Conservation (phyloP, 1,140 invertebrate species). For the Neodiprion lecontei region DNA sequence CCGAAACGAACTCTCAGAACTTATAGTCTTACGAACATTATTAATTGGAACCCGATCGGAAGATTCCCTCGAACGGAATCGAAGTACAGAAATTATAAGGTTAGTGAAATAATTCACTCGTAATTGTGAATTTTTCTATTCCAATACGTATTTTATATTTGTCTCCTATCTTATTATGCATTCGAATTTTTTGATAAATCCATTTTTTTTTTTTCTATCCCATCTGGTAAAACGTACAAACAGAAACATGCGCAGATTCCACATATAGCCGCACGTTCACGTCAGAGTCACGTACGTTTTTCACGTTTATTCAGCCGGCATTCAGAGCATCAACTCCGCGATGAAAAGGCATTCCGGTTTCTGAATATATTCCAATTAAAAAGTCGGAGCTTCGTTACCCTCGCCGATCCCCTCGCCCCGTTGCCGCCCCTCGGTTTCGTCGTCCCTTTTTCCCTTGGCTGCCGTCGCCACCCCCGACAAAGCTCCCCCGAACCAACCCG, state of each 20-base stretch:
- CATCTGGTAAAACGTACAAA: not conserved
- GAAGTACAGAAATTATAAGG: too few species aligned
- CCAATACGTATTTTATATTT: too few species aligned
- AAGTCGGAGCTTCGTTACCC: slow-evolving; percentile 62
- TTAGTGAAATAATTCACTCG: too few species aligned
- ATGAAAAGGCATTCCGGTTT: slow-evolving; percentile 61
- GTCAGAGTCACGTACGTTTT: slow-evolving; percentile 15
- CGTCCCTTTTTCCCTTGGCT: slow-evolving; percentile 30
- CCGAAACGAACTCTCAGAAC: too few species aligned
- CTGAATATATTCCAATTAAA: slow-evolving; percentile 64
- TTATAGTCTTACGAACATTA: too few species aligned
- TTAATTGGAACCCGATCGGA: too few species aligned
- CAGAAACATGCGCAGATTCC: not conserved
- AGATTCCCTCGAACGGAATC: too few species aligned
- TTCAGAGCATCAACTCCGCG: slow-evolving; percentile 55
- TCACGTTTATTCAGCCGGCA: slow-evolving; percentile 52
- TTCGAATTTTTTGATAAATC: too few species aligned
- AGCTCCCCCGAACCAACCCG: slow-evolving; percentile 18
- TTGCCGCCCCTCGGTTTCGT: slow-evolving; percentile 31
- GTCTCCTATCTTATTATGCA: too few species aligned
- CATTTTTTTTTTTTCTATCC: too few species aligned
- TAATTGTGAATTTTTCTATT: too few species aligned
- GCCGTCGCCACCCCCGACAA: slow-evolving; percentile 23
- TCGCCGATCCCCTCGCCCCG: slow-evolving; percentile 36
- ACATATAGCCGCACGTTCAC: not conserved